Evolutionary conservation across 2,888 invertebrate species (phyloP).

Genomic region (Congeria kusceri): DNA sequence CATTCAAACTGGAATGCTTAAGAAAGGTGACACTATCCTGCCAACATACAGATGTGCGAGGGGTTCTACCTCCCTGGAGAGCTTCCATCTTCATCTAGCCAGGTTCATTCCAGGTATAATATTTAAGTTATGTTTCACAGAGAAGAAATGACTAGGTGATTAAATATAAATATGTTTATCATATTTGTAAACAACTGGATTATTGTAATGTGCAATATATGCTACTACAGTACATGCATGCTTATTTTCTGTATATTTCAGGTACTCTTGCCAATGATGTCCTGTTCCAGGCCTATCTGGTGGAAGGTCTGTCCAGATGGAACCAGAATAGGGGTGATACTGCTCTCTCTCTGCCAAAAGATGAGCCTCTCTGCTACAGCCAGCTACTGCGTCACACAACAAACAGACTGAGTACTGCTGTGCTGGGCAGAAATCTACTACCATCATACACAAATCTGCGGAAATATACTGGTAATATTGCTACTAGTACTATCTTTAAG

Average conservation of each 20-base stretch:
- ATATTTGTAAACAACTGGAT: too few species aligned
- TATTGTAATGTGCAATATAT: background rate
- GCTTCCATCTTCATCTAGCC: conserved; percentile 68
- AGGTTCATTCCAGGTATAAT: conserved; percentile 68
- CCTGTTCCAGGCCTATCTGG: conserved; percentile 57
- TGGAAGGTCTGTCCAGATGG: conserved; percentile 60
- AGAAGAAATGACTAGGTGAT: too few species aligned
- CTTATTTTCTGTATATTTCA: conserved; percentile 19
- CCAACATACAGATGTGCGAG: conserved; percentile 67
- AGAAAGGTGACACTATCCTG: conserved; percentile 62
- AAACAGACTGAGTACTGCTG: too few species aligned
- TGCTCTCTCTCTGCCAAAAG: conserved; percentile 10
- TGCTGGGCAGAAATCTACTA: too few species aligned
- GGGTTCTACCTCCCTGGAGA: conserved; percentile 71
- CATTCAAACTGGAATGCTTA: conserved; percentile 35
- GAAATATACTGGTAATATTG: too few species aligned
- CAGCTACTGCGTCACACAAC: too few species aligned
- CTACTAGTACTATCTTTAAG: too few species aligned
- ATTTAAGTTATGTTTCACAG: too few species aligned
- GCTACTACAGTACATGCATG: background rate
- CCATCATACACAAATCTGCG: too few species aligned
- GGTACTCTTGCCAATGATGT: conserved; percentile 40
- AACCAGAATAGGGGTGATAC: conserved; percentile 46
- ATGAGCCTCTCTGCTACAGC: background rate
- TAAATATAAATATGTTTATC: too few species aligned